Percentiles rank a stretch among this genome's conserved stretches.
Evolutionary conservation across 2,888 invertebrate genomes (phyloP).

Genomic region (Lasioglossum calceatum): DNA sequence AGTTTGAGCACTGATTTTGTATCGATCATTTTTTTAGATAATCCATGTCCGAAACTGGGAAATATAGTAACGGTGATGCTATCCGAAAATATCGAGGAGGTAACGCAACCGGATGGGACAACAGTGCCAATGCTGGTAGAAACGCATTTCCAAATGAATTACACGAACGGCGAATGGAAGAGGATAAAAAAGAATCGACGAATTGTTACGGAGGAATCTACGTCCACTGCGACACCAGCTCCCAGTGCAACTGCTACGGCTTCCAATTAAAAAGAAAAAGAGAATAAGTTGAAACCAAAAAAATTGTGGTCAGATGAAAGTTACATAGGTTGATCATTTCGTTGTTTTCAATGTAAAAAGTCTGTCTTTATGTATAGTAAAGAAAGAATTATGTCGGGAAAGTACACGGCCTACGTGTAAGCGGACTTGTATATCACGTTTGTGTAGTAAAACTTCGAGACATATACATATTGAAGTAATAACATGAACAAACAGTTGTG

Average conservation of each 20-base stretch:
- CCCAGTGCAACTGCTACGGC: constrained; percentile 77
- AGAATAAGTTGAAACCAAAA: not conserved
- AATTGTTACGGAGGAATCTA: constrained; percentile 85
- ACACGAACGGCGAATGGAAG: constrained; percentile 99
- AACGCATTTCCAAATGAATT: constrained; percentile 99
- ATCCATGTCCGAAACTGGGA: constrained; percentile 98
- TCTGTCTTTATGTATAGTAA: constrained; percentile 39
- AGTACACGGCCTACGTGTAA: constrained; percentile 38
- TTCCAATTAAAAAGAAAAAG: constrained; percentile 72
- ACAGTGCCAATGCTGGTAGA: constrained; percentile 93
- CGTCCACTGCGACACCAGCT: constrained; percentile 71
- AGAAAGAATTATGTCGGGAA: constrained; percentile 31
- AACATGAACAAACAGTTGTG: constrained; percentile 27
- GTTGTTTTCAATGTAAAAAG: constrained; percentile 13
- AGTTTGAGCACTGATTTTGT: not conserved
- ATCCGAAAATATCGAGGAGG: constrained; percentile 95
- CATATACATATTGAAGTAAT: constrained; percentile 41
- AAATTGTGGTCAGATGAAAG: constrained; percentile 31
- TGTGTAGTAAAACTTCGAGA: constrained; percentile 50
- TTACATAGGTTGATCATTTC: constrained; percentile 28
- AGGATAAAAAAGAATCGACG: constrained; percentile 95
- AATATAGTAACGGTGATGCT: constrained; percentile 98
- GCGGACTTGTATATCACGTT: constrained; percentile 50
- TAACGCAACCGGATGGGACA: constrained; percentile 93
- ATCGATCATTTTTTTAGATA: constrained; percentile 87